phyloP scores from a whole-genome alignment of 2,113 vertebrate genomes.

The Sturnira hondurensis region DNA sequence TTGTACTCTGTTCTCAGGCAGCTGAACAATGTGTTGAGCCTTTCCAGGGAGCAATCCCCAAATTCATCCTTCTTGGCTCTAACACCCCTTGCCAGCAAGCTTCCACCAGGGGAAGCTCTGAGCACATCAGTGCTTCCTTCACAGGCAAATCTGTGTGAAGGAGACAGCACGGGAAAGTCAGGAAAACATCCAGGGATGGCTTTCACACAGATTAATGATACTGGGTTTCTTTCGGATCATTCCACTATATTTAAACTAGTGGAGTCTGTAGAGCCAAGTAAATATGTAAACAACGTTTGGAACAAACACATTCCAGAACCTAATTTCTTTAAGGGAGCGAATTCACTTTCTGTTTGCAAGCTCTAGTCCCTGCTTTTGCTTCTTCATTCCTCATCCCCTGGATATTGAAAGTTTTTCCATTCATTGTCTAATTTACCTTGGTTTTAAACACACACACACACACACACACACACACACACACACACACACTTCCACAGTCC shows the following conservation, averaged over 20 bases:
- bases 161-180: not conserved
- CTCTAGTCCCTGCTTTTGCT: slow-evolving; percentile 56
- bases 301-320: slow-evolving; percentile 31
- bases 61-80: slow-evolving; percentile 68
- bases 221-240: slow-evolving; percentile 3
- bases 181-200: not conserved
- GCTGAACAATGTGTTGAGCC: slow-evolving; percentile 64
- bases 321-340: slow-evolving; percentile 57
- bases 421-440: slow-evolving; percentile 82
- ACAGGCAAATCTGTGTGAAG: slow-evolving; percentile 11
- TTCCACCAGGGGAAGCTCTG: slow-evolving; percentile 88
- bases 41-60: slow-evolving; percentile 73
- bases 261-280: not conserved
- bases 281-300: slow-evolving; percentile 41
- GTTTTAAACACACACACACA: slow-evolving; percentile 53
- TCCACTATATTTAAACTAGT: not conserved
- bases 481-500: slow-evolving; percentile 52
- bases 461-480: not conserved
- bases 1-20: slow-evolving; percentile 73
- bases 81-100: slow-evolving; percentile 78
- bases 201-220: not conserved
- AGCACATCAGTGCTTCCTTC: slow-evolving; percentile 75
- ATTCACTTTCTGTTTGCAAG: slow-evolving; percentile 22
- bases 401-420: slow-evolving; percentile 62
- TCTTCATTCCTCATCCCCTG: slow-evolving; percentile 71